These are phyloP conservation scores for Hyalella azteca DNA, from an alignment of 2,888 invertebrate species.

Conservation along the genomic window DNA sequence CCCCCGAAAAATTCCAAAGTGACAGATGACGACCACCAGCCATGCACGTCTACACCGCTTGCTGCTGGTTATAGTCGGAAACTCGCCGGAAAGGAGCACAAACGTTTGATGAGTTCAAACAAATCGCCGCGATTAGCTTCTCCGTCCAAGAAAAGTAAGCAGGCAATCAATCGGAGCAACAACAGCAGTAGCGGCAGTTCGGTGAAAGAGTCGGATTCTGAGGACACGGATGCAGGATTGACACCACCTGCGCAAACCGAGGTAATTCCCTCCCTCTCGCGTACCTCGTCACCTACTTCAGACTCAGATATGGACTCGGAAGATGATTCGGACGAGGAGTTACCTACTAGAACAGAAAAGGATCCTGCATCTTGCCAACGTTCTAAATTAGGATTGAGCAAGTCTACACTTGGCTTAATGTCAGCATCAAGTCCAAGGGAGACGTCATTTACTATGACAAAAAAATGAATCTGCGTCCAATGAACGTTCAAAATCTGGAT, in stretches of 20 bases:
- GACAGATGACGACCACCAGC: not conserved
- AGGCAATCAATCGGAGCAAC: not conserved
- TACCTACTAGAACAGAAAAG: no score
- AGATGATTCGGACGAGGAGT: not conserved
- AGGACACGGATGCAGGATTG: not conserved
- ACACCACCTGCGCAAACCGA: not conserved
- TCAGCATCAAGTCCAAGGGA: no score
- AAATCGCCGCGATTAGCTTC: no score
- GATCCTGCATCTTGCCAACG: no score
- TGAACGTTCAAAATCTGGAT: no score
- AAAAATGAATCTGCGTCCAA: no score
- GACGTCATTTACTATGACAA: no score
- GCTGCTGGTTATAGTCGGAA: no score
- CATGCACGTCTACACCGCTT: not conserved
- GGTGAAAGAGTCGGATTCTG: not conserved
- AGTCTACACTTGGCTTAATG: no score
- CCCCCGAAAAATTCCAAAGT: not conserved
- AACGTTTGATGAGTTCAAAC: no score
- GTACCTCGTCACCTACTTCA: not conserved
- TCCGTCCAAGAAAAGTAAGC: not conserved
- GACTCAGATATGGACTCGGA: not conserved
- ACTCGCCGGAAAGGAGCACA: no score
- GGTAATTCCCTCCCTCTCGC: not conserved
- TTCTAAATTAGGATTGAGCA: no score
- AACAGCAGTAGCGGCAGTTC: not conserved